These are phyloP conservation scores for Notarius lentiginosus DNA, from an alignment of 2,113 vertebrate genomes.

Conservation along the genomic window DNA sequence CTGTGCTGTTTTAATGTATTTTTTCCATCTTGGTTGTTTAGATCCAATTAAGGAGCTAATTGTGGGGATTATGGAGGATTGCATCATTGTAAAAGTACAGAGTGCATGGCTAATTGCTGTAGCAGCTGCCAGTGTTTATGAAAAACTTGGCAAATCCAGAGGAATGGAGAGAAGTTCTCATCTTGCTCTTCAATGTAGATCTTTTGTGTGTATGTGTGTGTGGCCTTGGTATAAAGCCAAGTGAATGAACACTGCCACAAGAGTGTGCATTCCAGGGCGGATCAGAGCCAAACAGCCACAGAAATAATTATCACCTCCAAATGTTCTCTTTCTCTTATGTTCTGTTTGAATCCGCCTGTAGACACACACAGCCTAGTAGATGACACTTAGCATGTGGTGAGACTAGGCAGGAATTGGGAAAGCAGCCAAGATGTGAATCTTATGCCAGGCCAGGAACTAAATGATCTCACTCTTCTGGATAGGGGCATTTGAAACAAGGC, in stretches of 20 bases:
- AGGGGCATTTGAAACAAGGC: slow-evolving; percentile 64
- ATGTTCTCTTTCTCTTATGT: slow-evolving; percentile 57
- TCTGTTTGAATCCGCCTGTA: slow-evolving; percentile 25
- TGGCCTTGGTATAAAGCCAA: slow-evolving; percentile 68
- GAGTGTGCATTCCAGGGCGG: slow-evolving; percentile 40
- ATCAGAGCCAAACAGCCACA: slow-evolving; percentile 55
- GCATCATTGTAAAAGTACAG: slow-evolving; percentile 73
- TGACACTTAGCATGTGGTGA: slow-evolving; percentile 77
- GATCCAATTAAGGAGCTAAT: slow-evolving; percentile 78
- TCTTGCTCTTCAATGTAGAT: slow-evolving; percentile 39
- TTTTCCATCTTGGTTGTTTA: slow-evolving; percentile 73
- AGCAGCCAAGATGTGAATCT: slow-evolving; percentile 65
- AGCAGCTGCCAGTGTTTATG: slow-evolving; percentile 78
- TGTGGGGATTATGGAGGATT: slow-evolving; percentile 71
- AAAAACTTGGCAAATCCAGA: slow-evolving; percentile 63
- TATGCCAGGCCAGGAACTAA: slow-evolving; percentile 67
- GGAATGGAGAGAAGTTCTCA: slow-evolving; percentile 42
- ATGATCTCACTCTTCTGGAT: slow-evolving; percentile 68
- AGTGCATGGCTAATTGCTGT: slow-evolving; percentile 73
- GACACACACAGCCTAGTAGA: slow-evolving; percentile 62
- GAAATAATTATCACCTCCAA: slow-evolving; percentile 71
- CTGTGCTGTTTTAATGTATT: slow-evolving; percentile 65
- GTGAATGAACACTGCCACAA: slow-evolving; percentile 39
- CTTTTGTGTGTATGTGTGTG: slow-evolving; percentile 18
- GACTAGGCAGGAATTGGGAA: slow-evolving; percentile 69